A percentile compares a stretch with the other conserved stretches of the same genome.
Evolutionary conservation across 1,140 invertebrate species (phyloP).

Genomic region (Atta cephalotes): DNA sequence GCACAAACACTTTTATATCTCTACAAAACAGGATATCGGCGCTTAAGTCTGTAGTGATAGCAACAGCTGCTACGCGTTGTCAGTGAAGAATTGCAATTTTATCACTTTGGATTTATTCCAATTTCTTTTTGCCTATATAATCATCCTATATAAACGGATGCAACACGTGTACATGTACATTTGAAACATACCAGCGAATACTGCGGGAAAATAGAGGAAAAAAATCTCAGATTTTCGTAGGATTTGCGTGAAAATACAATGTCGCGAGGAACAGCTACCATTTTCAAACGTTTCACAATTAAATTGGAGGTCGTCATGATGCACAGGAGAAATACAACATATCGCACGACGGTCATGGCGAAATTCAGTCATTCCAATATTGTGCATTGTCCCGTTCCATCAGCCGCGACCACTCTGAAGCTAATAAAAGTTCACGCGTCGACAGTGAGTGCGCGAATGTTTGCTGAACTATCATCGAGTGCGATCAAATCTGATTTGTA

Average conservation of each 20-base stretch:
- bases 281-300: neutral
- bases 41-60: constrained; percentile 15
- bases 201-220: neutral
- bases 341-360: neutral
- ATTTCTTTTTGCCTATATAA: neutral
- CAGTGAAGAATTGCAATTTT: constrained; percentile 17
- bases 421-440: constrained; percentile 50
- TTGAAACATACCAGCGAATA: neutral
- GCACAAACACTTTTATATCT: neutral
- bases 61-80: constrained; percentile 22
- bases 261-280: neutral
- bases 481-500: constrained; percentile 63
- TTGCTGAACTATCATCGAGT: constrained; percentile 54
- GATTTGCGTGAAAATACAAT: neutral
- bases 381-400: neutral
- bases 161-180: neutral
- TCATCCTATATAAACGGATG: neutral
- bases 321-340: neutral
- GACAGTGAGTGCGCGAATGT: constrained; percentile 54
- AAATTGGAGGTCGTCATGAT: neutral
- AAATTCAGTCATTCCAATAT: constrained; percentile 52
- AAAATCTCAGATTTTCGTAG: constrained; percentile 7
- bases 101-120: constrained; percentile 26
- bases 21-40: constrained; percentile 37
- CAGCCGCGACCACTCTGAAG: constrained; percentile 18